A percentile compares a stretch with the other conserved stretches of the same genome.
These are phyloP conservation scores for Musca vetustissima DNA, from an alignment of 1,140 invertebrate species.

Conservation along the genomic window DNA sequence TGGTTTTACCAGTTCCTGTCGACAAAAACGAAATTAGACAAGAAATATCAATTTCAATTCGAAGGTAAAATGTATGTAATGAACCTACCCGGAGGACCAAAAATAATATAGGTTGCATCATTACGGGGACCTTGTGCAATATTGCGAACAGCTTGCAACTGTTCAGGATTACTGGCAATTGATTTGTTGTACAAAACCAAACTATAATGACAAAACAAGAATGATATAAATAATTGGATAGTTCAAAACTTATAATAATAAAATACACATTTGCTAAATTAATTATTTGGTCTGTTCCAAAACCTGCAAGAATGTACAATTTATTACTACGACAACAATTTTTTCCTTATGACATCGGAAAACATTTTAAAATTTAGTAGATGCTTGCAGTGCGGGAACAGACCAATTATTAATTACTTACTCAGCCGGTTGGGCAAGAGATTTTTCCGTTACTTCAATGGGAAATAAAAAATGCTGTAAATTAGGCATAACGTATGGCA, in stretches of 20 bases:
- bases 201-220: conserved; percentile 1
- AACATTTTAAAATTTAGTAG: too few relatives aligned
- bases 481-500: conserved; percentile 30
- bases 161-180: conserved; percentile 62
- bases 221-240: conserved; percentile 1
- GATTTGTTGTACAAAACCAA: conserved; percentile 10
- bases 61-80: too few relatives aligned
- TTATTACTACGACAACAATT: too few relatives aligned
- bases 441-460: not conserved
- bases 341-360: too few relatives aligned
- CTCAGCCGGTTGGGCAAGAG: not conserved
- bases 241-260: too few relatives aligned
- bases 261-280: too few relatives aligned
- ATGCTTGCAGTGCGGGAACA: too few relatives aligned
- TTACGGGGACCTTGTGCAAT: conserved; percentile 61
- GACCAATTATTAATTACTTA: too few relatives aligned
- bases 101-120: conserved; percentile 75
- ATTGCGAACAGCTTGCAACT: conserved; percentile 66
- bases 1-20: conserved; percentile 72
- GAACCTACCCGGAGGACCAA: conserved; percentile 70
- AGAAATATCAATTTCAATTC: not conserved
- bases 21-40: not conserved
- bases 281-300: too few relatives aligned
- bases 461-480: conserved; percentile 36
- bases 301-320: too few relatives aligned